A percentile compares a stretch with the other conserved stretches of the same genome.
These are phyloP conservation scores for Agrotis segetum DNA, from an alignment of 2,888 invertebrate genomes.

Conservation along the genomic window DNA sequence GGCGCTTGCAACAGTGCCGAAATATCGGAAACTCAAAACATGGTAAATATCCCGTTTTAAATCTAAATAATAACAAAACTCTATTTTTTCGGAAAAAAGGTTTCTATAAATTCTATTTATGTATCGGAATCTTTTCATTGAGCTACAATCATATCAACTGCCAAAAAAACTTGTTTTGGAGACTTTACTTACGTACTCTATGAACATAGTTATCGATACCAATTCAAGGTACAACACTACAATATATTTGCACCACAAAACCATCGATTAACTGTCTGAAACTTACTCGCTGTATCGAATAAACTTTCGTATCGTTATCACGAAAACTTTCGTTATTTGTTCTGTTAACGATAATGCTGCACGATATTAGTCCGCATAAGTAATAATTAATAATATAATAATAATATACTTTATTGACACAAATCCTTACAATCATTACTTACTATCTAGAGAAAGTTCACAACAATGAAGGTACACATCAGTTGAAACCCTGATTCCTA, in stretches of 20 bases:
- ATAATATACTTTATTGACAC: too few species aligned
- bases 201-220: not conserved
- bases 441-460: too few species aligned
- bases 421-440: too few species aligned
- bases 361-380: constrained; percentile 77
- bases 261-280: constrained; percentile 41
- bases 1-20: too few species aligned
- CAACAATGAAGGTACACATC: too few species aligned
- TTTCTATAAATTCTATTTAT: not conserved
- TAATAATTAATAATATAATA: too few species aligned
- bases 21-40: too few species aligned
- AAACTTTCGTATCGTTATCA: constrained; percentile 51
- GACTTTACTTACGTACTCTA: not conserved
- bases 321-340: constrained; percentile 80
- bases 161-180: not conserved
- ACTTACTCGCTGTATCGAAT: constrained; percentile 50
- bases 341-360: constrained; percentile 74
- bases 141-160: too few species aligned
- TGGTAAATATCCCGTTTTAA: too few species aligned
- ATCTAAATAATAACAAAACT: too few species aligned
- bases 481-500: too few species aligned
- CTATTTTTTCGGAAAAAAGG: too few species aligned
- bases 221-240: constrained; percentile 17
- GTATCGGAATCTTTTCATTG: not conserved
- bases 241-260: constrained; percentile 30